A percentile compares a stretch with the other conserved stretches of the same genome.
Evolutionary conservation across 2,797 vertebrate species (phyloP).

Genomic region (Nyctalus aviator): DNA sequence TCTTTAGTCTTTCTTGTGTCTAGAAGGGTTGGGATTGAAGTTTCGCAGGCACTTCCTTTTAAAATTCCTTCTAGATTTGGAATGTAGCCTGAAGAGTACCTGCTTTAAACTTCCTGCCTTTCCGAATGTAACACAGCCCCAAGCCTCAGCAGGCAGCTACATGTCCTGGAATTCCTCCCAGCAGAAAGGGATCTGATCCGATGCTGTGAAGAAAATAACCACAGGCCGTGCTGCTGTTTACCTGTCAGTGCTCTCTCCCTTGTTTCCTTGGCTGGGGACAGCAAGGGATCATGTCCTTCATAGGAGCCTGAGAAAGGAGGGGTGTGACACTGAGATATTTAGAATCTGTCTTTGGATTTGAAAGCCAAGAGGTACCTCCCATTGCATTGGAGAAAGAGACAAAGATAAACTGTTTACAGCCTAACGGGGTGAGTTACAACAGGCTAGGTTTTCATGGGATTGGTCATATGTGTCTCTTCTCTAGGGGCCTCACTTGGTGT

Average conservation of each 20-base stretch:
- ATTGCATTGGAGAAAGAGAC: conserved; percentile 40
- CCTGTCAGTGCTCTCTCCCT: neutral
- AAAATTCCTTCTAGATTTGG: conserved; percentile 47
- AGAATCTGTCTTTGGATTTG: conserved; percentile 42
- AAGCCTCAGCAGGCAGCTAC: conserved; percentile 76
- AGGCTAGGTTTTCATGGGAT: neutral
- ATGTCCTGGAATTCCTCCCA: conserved; percentile 80
- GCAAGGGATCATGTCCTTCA: neutral
- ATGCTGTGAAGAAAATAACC: conserved; percentile 60
- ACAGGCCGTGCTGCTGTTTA: conserved; percentile 59
- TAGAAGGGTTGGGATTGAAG: neutral
- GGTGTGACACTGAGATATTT: neutral
- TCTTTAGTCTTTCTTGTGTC: neutral
- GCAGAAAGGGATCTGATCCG: conserved; percentile 82
- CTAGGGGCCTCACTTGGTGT: neutral
- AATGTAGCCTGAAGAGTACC: neutral
- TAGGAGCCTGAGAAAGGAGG: neutral
- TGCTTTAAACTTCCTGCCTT: conserved; percentile 56
- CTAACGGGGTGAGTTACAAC: neutral
- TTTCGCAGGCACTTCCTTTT: conserved; percentile 34
- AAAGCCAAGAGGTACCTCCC: conserved; percentile 49
- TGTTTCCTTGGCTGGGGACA: neutral
- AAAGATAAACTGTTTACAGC: conserved; percentile 47
- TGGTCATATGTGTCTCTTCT: neutral
- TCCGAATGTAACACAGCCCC: conserved; percentile 18